A percentile compares a stretch with the other conserved stretches of the same genome.
phyloP scores from a whole-genome alignment of 2,113 vertebrate genomes.

The Paraplagusia blochii region DNA sequence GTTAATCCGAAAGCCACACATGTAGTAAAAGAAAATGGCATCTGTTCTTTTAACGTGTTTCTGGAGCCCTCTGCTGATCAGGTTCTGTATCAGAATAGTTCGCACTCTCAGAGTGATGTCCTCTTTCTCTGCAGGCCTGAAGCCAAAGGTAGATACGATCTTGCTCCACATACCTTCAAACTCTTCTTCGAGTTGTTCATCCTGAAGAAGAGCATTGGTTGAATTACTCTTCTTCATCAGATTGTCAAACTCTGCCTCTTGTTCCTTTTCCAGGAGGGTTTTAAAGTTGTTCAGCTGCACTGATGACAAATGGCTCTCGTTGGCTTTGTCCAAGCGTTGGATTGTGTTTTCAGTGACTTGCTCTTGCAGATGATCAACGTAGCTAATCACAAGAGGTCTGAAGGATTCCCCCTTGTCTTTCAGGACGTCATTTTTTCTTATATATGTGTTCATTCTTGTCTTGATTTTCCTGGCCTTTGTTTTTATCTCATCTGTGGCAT shows the following conservation, averaged over 20 bases:
- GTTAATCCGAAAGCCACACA: slow-evolving; percentile 47
- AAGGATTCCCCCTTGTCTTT: slow-evolving; percentile 52
- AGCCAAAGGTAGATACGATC: slow-evolving; percentile 56
- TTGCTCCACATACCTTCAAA: slow-evolving; percentile 71
- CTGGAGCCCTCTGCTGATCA: slow-evolving; percentile 56
- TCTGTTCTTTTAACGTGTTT: slow-evolving; percentile 59
- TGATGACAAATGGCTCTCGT: slow-evolving; percentile 50
- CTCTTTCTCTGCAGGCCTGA: slow-evolving; percentile 49
- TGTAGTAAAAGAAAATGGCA: slow-evolving; percentile 12
- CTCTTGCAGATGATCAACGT: slow-evolving; percentile 49
- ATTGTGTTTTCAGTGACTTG: slow-evolving; percentile 37
- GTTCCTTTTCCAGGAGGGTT: slow-evolving; percentile 40
- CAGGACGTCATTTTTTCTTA: slow-evolving; percentile 51
- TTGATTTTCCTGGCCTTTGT: slow-evolving; percentile 46
- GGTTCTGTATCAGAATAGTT: slow-evolving; percentile 59
- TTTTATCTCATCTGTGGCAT: slow-evolving; percentile 53
- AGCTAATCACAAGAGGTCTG: slow-evolving; percentile 54
- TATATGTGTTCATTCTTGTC: slow-evolving; percentile 41
- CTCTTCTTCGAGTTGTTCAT: slow-evolving; percentile 60
- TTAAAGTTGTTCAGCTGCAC: slow-evolving; percentile 60
- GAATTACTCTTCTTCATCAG: slow-evolving; percentile 57
- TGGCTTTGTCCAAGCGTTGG: slow-evolving; percentile 44
- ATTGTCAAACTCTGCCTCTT: slow-evolving; percentile 56
- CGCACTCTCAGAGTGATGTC: slow-evolving; percentile 60
- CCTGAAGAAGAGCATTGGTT: slow-evolving; percentile 41